A percentile compares a stretch with the other conserved stretches of the same genome.
These are phyloP conservation scores for Sarcophaga carnaria DNA, from an alignment of 2,888 invertebrate genomes.

Conservation along the genomic window DNA sequence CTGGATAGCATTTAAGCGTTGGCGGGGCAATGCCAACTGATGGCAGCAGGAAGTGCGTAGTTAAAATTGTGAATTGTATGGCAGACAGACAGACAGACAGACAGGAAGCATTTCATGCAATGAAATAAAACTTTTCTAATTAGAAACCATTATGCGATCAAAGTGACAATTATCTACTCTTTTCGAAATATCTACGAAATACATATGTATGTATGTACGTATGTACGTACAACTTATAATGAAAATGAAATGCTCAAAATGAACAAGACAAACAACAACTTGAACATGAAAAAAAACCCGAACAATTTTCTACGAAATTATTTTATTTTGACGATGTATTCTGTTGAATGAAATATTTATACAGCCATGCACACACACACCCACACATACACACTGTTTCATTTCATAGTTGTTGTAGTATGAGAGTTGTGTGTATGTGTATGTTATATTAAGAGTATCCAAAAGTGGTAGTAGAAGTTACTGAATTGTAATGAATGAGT, in stretches of 20 bases:
- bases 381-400: not conserved
- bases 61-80: constrained; percentile 16
- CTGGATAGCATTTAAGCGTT: not conserved
- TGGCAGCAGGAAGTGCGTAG: constrained; percentile 23
- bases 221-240: not conserved
- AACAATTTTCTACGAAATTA: not conserved
- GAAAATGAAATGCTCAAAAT: constrained; percentile 1
- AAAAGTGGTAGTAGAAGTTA: not conserved
- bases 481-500: constrained; percentile 1
- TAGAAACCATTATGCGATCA: constrained; percentile 80
- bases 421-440: not conserved
- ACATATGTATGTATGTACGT: not conserved
- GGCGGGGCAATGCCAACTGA: not conserved
- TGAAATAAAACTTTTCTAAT: constrained; percentile 77
- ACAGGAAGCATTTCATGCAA: constrained; percentile 68
- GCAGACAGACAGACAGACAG: not conserved
- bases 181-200: constrained; percentile 51
- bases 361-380: too few species aligned
- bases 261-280: not conserved
- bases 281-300: not conserved
- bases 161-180: constrained; percentile 76
- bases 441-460: not conserved
- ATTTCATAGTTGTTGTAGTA: not conserved
- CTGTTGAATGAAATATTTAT: not conserved
- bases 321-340: not conserved